Evolutionary conservation across 2,113 vertebrate genomes (phyloP), one percentile per base, ranked within the genome.

Genomic region (Nannobrachium achirus): DNA sequence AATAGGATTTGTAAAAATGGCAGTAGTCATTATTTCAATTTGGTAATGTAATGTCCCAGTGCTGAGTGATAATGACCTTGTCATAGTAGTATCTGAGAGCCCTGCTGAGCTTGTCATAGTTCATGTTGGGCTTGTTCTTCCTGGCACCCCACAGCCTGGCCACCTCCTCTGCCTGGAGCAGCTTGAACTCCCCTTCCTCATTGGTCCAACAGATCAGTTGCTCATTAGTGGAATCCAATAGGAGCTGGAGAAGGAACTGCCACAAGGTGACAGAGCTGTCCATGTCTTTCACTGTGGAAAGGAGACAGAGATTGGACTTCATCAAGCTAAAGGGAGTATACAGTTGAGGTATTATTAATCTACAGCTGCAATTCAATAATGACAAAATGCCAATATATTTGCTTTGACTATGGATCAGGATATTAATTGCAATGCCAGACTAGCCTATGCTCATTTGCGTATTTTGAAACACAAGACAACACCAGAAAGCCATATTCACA

Each of bases 101-200:
- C n/a, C 97, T 88, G 90, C 97, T 98, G 81, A 99, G 95, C 82
- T 98, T 99, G 85, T 98, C 97, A 0, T 98, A 99, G 89, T 98
- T 99, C 97, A 99, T 99, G 75, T 93, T 98, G 65, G 96, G 96
- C 80, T 98, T 99, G 91, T 98, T 99, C 89, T 99, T 99, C 41
- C 96, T 95, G 73, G 96, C 95, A 1, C 97, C 97, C 97, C 97
- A 98, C 71, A 99, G 94, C 49, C 94, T 93, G 81, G 97, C 97
- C 89, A 99, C 97, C 90, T 98, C 96, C 90, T 98, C 97, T 0
- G 97, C 97, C 91, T 98, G 95, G 76, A 97, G 88, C 84, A 99
- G 95, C 78, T 99, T 99, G 87, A 99, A 99, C 85, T 99, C 97
- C 33, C 97, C 97, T 57, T 98, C 95, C 60, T 91, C 93, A 56